Evolutionary conservation across 1,140 invertebrate genomes (phyloP).

Genomic region (Drosophila subobscura): DNA sequence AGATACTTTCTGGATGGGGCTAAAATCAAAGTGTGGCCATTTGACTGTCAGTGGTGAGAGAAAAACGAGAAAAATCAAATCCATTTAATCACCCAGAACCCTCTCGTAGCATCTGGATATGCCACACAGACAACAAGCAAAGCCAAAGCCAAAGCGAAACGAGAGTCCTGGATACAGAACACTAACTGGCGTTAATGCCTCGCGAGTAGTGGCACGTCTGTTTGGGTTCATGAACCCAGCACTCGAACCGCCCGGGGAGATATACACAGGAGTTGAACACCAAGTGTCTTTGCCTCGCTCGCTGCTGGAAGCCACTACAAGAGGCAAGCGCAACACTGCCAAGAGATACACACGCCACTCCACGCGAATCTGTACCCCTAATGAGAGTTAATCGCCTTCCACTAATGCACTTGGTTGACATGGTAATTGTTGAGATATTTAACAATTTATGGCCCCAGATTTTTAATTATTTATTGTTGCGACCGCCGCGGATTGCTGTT

Average conservation of each 20-base stretch:
- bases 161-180: constrained; percentile 29
- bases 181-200: constrained; percentile 65
- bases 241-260: constrained; percentile 4
- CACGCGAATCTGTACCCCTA: too few relatives aligned
- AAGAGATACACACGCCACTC: too few relatives aligned
- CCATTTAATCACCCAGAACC: constrained; percentile 63
- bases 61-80: constrained; percentile 62
- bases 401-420: too few relatives aligned
- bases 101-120: constrained; percentile 37
- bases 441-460: not conserved
- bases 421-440: too few relatives aligned
- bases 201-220: constrained; percentile 9
- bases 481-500: not conserved
- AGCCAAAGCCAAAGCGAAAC: too few relatives aligned
- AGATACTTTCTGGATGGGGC: not conserved
- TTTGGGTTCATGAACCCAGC: constrained; percentile 65
- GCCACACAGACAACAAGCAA: constrained; percentile 21
- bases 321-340: too few relatives aligned
- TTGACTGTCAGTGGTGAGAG: not conserved
- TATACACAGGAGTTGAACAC: not conserved
- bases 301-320: too few relatives aligned
- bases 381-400: too few relatives aligned
- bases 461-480: constrained; percentile 60
- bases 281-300: too few relatives aligned
- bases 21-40: constrained; percentile 30